Base-by-base conservation (phyloP, 2,113 vertebrate genomes). In the Saccopteryx leptura region DNA sequence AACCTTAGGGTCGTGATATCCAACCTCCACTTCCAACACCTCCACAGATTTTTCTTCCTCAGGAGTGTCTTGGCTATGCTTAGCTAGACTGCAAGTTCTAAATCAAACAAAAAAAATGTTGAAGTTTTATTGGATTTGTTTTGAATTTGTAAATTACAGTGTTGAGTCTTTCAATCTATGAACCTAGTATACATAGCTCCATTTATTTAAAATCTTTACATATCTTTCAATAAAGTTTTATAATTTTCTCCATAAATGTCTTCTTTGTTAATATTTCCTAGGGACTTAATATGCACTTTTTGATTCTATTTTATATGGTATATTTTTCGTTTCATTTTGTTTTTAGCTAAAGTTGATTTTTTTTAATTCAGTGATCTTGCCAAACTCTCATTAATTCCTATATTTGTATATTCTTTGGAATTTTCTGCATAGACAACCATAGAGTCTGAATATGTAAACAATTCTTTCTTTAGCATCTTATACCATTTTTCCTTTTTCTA, bases 211-310 rank as follows among this genome's bases (percentile, higher is more conserved):
- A n/a, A 88, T 76, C 84, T 93, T 93, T 48, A 84, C 91, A 91
- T 83, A n/a, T 72, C 87, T 93, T 91, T 88, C 82, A 95, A 84
- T 97, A 97, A 96, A 95, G 46, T 88, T 93, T 86, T 88, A 80
- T 92, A 92, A 89, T 81, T 91, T 95, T 89, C 85, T 95, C 85
- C 80, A 92, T 66, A 33, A 75, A 89, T 68, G 39, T 65, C 75
- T 92, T 89, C 69, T 78, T 84, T 82, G 48, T 85, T 93, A 83
- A 8, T 86, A 50, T 95, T 92, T 95, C 74, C 33, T 71, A 66
- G 33, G 48, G 28, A 68, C 9, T 72, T 48, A 86, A 52, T 26
- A 75, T 46, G 21, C 60, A 21, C 24, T 69, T 90, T 71, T 71
- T 69, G 4, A 76, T 66, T 19, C 65, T 76, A 23, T n/a, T 93